A percentile compares a stretch with the other conserved stretches of the same genome.
phyloP scores from a whole-genome alignment of 2,888 invertebrate species.

The Chironomus tentans region DNA sequence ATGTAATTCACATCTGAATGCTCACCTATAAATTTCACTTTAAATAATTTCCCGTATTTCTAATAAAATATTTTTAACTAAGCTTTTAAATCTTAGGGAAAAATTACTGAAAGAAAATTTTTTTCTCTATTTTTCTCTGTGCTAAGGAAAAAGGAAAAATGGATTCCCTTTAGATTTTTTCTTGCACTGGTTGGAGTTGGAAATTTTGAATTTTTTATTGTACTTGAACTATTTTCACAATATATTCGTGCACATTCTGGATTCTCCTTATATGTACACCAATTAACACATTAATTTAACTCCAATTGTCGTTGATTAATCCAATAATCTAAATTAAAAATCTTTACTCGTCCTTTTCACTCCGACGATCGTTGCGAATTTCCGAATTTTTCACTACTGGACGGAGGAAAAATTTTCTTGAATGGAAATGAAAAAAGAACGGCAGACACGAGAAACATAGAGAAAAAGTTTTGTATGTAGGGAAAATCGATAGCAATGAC shows the following conservation, averaged over 20 bases:
- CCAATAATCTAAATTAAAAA: slow-evolving; percentile 10
- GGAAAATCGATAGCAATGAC: slow-evolving; percentile 24
- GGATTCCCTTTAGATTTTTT: slow-evolving; percentile 6
- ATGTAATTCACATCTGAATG: neutral
- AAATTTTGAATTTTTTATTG: no score
- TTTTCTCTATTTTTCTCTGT: neutral
- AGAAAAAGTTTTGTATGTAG: slow-evolving; percentile 11
- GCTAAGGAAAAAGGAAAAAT: slow-evolving; percentile 10
- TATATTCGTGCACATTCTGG: neutral
- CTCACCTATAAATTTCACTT: neutral
- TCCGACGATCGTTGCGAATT: slow-evolving; percentile 16
- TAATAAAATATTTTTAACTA: no score
- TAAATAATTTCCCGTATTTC: no score
- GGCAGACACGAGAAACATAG: neutral
- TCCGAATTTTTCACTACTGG: slow-evolving; percentile 26
- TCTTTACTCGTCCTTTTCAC: neutral
- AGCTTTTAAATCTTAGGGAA: no score
- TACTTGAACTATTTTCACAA: neutral
- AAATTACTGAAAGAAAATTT: neutral
- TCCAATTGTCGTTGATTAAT: neutral
- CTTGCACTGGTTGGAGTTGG: no score
- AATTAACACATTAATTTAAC: slow-evolving; percentile 1
- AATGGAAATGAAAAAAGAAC: slow-evolving; percentile 6
- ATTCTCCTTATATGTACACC: neutral
- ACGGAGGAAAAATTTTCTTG: slow-evolving; percentile 13